Evolutionary conservation across 1,140 invertebrate species (phyloP), one percentile per base, ranked within the genome.

Genomic region (Drosophila ogumai): DNA sequence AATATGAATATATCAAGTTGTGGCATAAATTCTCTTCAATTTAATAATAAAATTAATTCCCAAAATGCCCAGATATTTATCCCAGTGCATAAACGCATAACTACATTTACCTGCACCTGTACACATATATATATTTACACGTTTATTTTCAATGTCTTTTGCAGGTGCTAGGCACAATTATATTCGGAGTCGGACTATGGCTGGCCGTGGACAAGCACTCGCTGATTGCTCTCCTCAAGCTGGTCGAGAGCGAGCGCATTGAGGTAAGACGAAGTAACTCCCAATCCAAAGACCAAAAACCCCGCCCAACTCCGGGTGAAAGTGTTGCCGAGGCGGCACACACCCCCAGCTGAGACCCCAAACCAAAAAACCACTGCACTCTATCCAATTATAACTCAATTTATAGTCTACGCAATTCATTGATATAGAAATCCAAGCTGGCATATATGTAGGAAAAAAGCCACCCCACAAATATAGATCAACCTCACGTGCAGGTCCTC

Each of bases 141-240:
- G 7, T n/a, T 36, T 47, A 22, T 36, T 47, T 32, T 65, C 61
- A 38, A 66, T 49, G 28, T 31, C 36, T 59, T 78, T 79, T 68
- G 61, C 93, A 97, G 96, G 91, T 97, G 81, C 93, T 95, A 74
- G 96, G 96, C 80, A 95, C 95, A 82, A 95, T 95, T 56, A 95
- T 96, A 50, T 92, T 97, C 49, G 95, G 95, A 15, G 93, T 96
- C 50, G 96, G 96, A 79, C 95, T 97, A 91, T 97, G 96, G 96
- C 92, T 97, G 5, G 94, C 95, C 19, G 94, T 95, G 15, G 96
- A 97, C 91, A 95, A 95, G 77, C 94, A 93, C 69, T 96, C 96
- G 9, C 94, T 96, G 79, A 94, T 95, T 64, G 94, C 94, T 73
- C 92, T 96, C 73, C 93, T 94, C 57, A 94, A 93, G 85, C 93